These are phyloP conservation scores for Lerema accius DNA, from an alignment of 1,140 invertebrate species.

Conservation along the genomic window DNA sequence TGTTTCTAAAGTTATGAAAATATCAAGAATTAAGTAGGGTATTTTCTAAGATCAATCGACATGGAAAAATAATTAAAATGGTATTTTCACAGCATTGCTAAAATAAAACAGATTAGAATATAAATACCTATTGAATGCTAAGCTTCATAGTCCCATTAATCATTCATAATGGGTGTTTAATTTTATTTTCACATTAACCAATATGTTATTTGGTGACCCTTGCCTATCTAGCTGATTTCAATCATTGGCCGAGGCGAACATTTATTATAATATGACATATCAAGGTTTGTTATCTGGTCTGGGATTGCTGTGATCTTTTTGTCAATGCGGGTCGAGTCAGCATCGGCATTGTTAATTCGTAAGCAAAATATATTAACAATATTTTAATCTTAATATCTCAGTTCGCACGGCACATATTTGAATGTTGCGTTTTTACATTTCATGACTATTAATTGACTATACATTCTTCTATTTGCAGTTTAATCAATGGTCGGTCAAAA, in stretches of 20 bases:
- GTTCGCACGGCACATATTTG: neutral
- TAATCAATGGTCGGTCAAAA: too few relatives aligned
- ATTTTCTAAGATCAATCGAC: too few relatives aligned
- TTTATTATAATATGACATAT: neutral
- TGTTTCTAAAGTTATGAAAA: too few relatives aligned
- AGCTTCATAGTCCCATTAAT: too few relatives aligned
- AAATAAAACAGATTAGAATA: too few relatives aligned
- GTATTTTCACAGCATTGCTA: too few relatives aligned
- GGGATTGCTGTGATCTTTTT: neutral
- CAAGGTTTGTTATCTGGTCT: neutral
- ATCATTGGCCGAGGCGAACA: neutral
- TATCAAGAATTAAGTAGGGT: too few relatives aligned
- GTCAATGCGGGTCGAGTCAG: neutral
- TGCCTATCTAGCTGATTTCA: neutral
- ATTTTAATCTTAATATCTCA: neutral
- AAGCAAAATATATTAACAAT: neutral
- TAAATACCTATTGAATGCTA: too few relatives aligned
- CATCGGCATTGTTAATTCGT: neutral
- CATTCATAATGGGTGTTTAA: neutral
- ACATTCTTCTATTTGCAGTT: too few relatives aligned
- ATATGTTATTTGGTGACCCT: slow-evolving; percentile 1
- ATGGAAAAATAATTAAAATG: too few relatives aligned
- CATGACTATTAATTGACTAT: neutral
- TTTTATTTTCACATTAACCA: neutral
- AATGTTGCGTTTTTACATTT: neutral